Evolutionary conservation across 2,113 vertebrate genomes (phyloP), one percentile per base, ranked within the genome.

Genomic region (Leptocoma aspasia): DNA sequence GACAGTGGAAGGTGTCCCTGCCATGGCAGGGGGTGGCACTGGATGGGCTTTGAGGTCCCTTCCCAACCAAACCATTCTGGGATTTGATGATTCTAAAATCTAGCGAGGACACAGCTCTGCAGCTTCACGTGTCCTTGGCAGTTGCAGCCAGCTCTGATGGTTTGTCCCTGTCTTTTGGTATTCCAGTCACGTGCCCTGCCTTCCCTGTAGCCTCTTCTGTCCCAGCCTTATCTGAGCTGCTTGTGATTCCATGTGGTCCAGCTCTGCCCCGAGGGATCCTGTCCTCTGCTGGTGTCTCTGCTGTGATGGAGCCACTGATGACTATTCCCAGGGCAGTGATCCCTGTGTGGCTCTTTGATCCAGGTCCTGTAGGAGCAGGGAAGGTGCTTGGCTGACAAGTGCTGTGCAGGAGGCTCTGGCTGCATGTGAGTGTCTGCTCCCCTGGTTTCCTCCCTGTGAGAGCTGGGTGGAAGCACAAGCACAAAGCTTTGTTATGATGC

Each of bases 401-500:
- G 45, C 8, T n/a, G 28, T 37, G 35, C 24, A 3, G 3, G 37
- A 22, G 60, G 60, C 60, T 54, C 35, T 37, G 83, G 50, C 59
- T 23, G 22, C 15, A 4, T 3, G 23, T 13, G 13, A 21, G 23
- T 33, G 54, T 65, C 33, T 89, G 35, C 41, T 59, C 1, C 30
- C 14, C 56, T 24, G 35, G 3, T 26, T 59, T 35, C 35, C 33
- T 86, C 12, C 1, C 41, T 1, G 0, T 12, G 45, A 12, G 27
- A 66, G 57, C 57, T 57, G 64, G 11, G 18, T 76, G 54, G n/a
- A 53, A 53, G 5, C 3, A 2, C 33, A 28, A 49, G 27, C 26
- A 9, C 1, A 0, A 42, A 39, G 16, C 11, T 65, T 12, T 78
- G 30, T 19, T 1, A 0, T 5, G 33, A 4, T 22, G 56, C 28